phyloP scores from a whole-genome alignment of 1,140 invertebrate species.

The Lethrus apterus region DNA sequence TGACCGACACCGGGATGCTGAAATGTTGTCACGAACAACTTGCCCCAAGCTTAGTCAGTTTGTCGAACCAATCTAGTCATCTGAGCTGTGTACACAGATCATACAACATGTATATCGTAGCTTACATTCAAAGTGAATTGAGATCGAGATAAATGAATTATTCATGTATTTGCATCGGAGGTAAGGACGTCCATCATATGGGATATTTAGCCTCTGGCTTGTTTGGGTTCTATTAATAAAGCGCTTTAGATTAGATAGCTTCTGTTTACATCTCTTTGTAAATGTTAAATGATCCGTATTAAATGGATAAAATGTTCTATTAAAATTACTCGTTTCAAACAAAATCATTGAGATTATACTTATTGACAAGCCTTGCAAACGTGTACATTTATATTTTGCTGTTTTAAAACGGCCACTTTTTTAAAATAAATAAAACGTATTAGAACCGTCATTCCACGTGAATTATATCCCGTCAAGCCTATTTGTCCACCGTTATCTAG shows the following conservation, averaged over 20 bases:
- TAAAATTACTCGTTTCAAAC: no score
- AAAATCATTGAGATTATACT: no score
- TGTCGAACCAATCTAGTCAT: constrained; percentile 23
- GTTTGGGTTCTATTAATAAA: constrained; percentile 33
- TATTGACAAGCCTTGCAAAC: no score
- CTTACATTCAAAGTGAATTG: constrained; percentile 28
- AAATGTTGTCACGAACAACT: constrained; percentile 24
- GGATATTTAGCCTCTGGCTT: constrained; percentile 23
- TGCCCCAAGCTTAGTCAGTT: constrained; percentile 23
- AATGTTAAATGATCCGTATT: constrained; percentile 26
- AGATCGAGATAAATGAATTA: constrained; percentile 29
- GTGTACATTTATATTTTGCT: no score
- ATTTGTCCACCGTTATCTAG: constrained; percentile 26
- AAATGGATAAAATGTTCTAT: constrained; percentile 18
- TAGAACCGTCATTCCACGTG: no score
- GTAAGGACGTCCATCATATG: constrained; percentile 25
- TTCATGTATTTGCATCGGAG: constrained; percentile 25
- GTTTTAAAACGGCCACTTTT: no score
- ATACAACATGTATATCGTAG: constrained; percentile 28
- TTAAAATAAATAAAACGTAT: no score
- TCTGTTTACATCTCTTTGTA: constrained; percentile 27
- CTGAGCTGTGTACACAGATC: constrained; percentile 25
- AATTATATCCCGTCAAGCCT: constrained; percentile 7
- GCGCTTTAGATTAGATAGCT: constrained; percentile 30
- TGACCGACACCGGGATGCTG: constrained; percentile 1